Conservation (phyloP, 2,888 invertebrate genomes). For the Carabus problematicus region DNA sequence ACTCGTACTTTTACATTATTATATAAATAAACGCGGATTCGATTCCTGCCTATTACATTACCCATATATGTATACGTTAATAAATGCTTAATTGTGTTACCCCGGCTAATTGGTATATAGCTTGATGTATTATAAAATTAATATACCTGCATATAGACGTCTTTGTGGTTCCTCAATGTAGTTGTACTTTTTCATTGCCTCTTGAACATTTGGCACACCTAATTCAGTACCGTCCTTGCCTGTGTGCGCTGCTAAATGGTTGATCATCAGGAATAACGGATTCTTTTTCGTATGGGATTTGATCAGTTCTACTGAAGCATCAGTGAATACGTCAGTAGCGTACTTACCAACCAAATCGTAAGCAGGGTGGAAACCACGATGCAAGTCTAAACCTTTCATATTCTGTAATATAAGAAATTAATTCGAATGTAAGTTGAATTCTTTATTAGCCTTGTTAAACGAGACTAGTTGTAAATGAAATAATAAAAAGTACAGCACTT, state of each 20-base stretch:
- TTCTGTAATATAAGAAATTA: neutral
- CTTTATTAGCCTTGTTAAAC: too few species aligned
- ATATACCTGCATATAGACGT: constrained; percentile 68
- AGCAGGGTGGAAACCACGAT: constrained; percentile 56
- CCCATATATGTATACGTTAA: too few species aligned
- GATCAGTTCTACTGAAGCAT: constrained; percentile 71
- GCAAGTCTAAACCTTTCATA: constrained; percentile 60
- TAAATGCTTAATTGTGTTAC: too few species aligned
- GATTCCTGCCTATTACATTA: too few species aligned
- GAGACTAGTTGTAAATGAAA: too few species aligned
- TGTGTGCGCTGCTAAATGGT: constrained; percentile 80
- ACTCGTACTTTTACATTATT: too few species aligned
- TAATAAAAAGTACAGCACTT: too few species aligned
- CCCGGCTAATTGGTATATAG: too few species aligned
- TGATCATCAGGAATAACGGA: constrained; percentile 80
- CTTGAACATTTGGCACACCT: constrained; percentile 69
- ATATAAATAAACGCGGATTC: too few species aligned
- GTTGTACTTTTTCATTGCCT: constrained; percentile 68
- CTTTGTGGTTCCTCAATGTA: constrained; percentile 71
- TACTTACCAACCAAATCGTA: constrained; percentile 68
- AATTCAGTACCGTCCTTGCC: constrained; percentile 70
- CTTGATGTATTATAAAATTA: too few species aligned
- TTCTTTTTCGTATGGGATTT: constrained; percentile 62
- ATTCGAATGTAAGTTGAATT: too few species aligned
- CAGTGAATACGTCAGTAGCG: constrained; percentile 74